phyloP scores from a whole-genome alignment of 2,113 vertebrate species.

The Strigops habroptila region DNA sequence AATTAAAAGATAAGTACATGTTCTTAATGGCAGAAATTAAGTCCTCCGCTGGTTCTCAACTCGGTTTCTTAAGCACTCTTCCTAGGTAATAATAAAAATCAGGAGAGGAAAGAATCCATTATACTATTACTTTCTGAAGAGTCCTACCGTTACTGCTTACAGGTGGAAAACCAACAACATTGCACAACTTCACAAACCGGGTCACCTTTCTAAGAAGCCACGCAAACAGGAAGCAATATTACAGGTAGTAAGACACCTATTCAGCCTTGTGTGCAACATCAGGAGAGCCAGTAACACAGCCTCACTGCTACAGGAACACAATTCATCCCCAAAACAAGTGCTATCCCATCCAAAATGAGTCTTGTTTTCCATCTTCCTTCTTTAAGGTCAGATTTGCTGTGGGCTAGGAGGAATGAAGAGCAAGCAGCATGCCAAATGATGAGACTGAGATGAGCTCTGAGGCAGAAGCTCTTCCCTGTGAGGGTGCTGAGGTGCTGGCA shows the following conservation, averaged over 20 bases:
- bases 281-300: neutral
- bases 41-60: no score
- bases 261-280: no score
- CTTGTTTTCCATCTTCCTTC: neutral
- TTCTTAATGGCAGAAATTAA: no score
- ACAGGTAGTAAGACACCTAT: no score
- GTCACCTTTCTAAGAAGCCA: neutral
- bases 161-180: neutral
- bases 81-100: no score
- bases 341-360: neutral
- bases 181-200: neutral
- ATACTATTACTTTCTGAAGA: no score
- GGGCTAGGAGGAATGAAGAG: rapidly evolving
- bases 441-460: no score
- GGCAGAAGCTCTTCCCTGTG: no score
- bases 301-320: rapidly evolving
- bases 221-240: neutral
- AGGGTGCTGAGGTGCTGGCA: no score
- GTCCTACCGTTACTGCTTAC: neutral
- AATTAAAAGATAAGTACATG: no score
- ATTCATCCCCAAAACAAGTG: neutral
- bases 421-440: rapidly evolving
- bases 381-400: neutral
- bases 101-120: no score
- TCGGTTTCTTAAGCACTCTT: no score